Base-by-base conservation (phyloP, 2,113 vertebrate species). In the Lipophrys pholis region DNA sequence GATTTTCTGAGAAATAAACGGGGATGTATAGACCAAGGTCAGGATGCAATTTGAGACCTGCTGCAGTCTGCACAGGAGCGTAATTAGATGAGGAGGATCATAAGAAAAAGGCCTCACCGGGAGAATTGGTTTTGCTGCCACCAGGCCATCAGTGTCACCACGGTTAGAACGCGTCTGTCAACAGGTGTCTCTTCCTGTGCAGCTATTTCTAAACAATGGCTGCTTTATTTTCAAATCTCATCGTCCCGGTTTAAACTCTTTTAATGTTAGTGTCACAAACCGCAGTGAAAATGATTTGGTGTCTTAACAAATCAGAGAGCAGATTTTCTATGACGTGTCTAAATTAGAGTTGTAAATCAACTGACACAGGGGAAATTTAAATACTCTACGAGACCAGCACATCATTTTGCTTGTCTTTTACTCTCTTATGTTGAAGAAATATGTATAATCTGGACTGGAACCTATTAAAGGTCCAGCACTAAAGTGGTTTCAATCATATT, bases 71-170 rank as follows among this genome's bases (percentile, higher is more conserved):
- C 67, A 69, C 61, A 15, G 55, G 43, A 63, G 52, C 15, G 63
- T 65, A 79, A 81, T 82, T 66, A 45, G 61, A 72, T 61, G 42
- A 51, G 11, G 48, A 51, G 43, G 50, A 63, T 62, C 46, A 58
- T 55, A 30, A 61, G 48, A 68, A 63, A 85, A 63, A 85, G 64
- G 69, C 57, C 54, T 58, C 14, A 11, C 11, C 35, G 36, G 6
- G 16, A 49, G 64, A 85, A 77, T 77, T 67, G 76, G 16, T 81
- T 81, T 78, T 53, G 40, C 38, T 21, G 39, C 46, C 11, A 16
- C 40, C 11, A 48, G 66, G 21, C 4, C 21, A 30, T 30, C 21
- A 30, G 21, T 30, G 64, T 8, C 40, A 48, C 7, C 16, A 45
- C 38, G 10, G 21, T 15, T 11, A 74, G 21, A 69, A 62, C 42